Evolutionary conservation across 1,140 invertebrate species (phyloP).

Genomic region (Doryteuthis pealeii): DNA sequence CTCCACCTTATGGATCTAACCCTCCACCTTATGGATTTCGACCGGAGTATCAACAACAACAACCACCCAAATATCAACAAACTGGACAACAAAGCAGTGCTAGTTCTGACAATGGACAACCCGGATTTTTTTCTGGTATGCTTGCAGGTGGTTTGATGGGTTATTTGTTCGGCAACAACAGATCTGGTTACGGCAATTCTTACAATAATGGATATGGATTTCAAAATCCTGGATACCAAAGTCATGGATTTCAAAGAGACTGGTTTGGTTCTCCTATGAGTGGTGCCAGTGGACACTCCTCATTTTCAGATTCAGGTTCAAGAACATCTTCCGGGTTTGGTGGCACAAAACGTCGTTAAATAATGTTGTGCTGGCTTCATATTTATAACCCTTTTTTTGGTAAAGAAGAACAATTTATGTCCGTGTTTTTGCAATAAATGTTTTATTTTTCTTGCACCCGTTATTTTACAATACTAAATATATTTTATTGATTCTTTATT

Average conservation of each 20-base stretch:
- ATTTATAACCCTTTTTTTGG: too few species aligned
- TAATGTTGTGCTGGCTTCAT: too few species aligned
- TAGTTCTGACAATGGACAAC: neutral
- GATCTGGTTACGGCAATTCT: neutral
- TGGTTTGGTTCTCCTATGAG: neutral
- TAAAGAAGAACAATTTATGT: too few species aligned
- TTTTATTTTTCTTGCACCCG: too few species aligned
- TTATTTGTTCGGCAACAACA: neutral
- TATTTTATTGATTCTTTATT: too few species aligned
- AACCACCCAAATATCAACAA: too few species aligned
- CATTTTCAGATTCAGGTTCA: neutral
- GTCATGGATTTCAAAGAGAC: neutral
- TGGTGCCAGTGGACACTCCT: neutral
- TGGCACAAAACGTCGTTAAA: neutral
- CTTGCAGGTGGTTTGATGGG: neutral
- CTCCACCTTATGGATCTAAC: neutral
- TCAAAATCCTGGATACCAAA: too few species aligned
- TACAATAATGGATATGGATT: neutral
- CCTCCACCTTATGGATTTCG: neutral
- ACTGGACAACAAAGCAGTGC: neutral
- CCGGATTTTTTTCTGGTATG: neutral
- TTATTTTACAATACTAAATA: too few species aligned
- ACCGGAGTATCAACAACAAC: neutral
- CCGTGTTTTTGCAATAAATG: too few species aligned
- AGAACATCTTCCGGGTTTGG: neutral